Evolutionary conservation across 2,797 vertebrate genomes (phyloP).

Genomic region (Melanotaenia pygmaea): DNA sequence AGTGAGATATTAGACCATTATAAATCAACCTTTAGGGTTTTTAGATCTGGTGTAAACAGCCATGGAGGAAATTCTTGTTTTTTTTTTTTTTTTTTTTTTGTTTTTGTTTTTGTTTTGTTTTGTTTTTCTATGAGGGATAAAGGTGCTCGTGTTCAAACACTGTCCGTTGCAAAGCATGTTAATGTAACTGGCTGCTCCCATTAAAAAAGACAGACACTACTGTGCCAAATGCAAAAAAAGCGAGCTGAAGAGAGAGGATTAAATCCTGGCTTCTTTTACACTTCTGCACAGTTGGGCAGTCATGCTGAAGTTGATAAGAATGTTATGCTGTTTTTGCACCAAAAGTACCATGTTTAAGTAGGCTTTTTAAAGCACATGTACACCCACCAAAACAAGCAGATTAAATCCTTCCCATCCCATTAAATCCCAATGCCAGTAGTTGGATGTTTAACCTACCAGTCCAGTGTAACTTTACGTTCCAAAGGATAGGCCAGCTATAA

Average conservation of each 20-base stretch:
- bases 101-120: too few species aligned
- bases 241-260: not conserved
- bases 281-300: not conserved
- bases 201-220: too few species aligned
- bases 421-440: not conserved
- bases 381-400: not conserved
- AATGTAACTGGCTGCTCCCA: not conserved
- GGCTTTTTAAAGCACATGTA: not conserved
- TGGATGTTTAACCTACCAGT: not conserved
- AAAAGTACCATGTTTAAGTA: too few species aligned
- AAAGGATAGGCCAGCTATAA: not conserved
- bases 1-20: not conserved
- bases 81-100: too few species aligned
- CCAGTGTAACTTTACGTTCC: not conserved
- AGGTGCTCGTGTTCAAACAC: too few species aligned
- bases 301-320: not conserved
- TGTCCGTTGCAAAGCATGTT: too few species aligned
- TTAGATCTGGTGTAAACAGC: not conserved
- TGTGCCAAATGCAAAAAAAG: not conserved
- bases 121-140: too few species aligned
- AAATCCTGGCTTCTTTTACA: not conserved
- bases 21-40: not conserved
- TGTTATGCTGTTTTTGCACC: too few species aligned
- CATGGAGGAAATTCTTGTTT: not conserved
- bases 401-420: not conserved